Evolutionary conservation across 2,113 vertebrate genomes (phyloP), one percentile per base, ranked within the genome.

Genomic region (Panurus biarmicus): DNA sequence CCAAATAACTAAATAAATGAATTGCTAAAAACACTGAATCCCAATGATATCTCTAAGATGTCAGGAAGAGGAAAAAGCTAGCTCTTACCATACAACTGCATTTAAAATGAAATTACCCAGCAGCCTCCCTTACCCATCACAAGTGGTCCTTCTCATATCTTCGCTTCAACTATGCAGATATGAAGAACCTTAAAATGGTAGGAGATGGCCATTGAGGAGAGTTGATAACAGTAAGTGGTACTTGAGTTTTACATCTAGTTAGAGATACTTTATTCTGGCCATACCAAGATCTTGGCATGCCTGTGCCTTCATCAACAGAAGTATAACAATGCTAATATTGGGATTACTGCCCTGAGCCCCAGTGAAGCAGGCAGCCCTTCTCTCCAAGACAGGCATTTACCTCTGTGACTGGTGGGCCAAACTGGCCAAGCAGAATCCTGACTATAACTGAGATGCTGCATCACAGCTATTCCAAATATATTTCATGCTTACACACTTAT

Each of bases 361-460:
- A 66, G 21, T 8, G 40, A 45, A 71, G 28, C 21, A 38, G 15
- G 21, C 47, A 38, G 36, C 17, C 29, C 23, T 85, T 67, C 28
- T 77, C 25, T 54, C 22, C 0, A 4, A n/a, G n/a, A 42, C 42
- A 42, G 21, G 9, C 17, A 23, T 38, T 77, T 45, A 35, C 31
- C 22, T 29, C 11, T 14, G 6, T 6, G 5, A 67, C 5, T 4
- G 2, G 12, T 1, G 10, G 28, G 17, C n/a, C 0, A 8, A 33
- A 19, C 10, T 42, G 11, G 47, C 48, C 36, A 81, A 31, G 25
- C 20, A 82, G 28, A 40, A 65, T 29, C 33, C 10, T 35, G 47
- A 45, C 35, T 70, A 4, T 19, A 66, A 57, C n/a, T 3, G 24
- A 3, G 3, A 80, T 38, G n/a, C 33, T 73, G 29, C 19, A 76